These are phyloP conservation scores for Vimba vimba DNA, from an alignment of 2,113 vertebrate genomes.

Conservation along the genomic window DNA sequence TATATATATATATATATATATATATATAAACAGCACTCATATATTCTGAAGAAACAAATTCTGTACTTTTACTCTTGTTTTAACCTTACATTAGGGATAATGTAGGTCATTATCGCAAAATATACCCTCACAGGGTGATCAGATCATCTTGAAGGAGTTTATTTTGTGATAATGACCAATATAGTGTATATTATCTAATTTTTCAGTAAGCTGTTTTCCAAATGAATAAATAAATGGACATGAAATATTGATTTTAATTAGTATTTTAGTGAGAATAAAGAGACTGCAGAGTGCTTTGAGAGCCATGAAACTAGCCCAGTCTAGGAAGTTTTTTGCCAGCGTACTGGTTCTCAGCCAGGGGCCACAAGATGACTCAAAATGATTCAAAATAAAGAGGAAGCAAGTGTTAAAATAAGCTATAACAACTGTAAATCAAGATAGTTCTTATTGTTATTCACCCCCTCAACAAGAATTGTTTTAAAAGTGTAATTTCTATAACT, in stretches of 20 bases:
- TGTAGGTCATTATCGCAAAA: neutral
- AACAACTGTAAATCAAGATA: neutral
- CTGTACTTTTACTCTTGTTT: neutral
- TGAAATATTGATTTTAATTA: conserved; percentile 2
- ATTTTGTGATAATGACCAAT: neutral
- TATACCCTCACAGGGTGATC: neutral
- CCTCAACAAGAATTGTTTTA: no score
- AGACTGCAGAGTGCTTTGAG: conserved; percentile 6
- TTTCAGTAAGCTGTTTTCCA: neutral
- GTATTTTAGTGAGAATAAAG: neutral
- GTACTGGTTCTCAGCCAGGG: neutral
- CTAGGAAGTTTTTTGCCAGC: neutral
- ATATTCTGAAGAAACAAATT: neutral
- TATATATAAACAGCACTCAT: neutral
- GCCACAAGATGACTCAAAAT: neutral
- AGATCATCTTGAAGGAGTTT: neutral
- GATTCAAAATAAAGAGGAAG: neutral
- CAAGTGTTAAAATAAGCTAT: neutral
- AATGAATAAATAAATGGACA: conserved; percentile 8
- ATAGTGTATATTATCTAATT: neutral
- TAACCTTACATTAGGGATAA: neutral
- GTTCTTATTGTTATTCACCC: neutral
- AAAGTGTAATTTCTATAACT: no score
- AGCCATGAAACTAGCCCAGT: neutral
- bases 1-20: no score